Percentiles rank a stretch among this genome's conserved stretches.
These are phyloP conservation scores for Idaea aversata DNA, from an alignment of 2,888 invertebrate genomes.

Conservation along the genomic window DNA sequence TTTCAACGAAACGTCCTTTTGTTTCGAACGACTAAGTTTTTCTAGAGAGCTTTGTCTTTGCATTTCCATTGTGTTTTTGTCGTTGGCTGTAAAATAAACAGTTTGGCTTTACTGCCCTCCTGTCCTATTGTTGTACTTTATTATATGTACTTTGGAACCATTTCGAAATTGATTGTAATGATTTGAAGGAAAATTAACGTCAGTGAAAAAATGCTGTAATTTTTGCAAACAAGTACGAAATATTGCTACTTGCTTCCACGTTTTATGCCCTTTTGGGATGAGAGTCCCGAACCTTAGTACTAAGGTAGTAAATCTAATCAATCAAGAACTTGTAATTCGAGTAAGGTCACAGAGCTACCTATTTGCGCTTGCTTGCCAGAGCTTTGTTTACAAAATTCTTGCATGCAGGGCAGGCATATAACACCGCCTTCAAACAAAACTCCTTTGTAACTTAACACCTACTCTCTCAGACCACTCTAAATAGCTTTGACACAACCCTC, in stretches of 20 bases:
- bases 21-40: constrained; percentile 62
- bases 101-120: constrained; percentile 59
- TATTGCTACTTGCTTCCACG: background rate
- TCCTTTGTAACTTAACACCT: background rate
- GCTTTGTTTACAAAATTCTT: background rate
- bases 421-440: background rate
- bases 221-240: background rate
- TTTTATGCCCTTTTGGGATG: background rate
- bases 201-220: background rate
- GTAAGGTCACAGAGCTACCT: background rate
- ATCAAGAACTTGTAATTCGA: background rate
- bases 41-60: constrained; percentile 68
- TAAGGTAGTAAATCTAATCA: no score
- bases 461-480: background rate
- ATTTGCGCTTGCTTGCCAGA: no score
- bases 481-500: background rate
- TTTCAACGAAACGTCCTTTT: constrained; percentile 68
- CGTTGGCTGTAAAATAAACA: constrained; percentile 65
- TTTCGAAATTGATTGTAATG: background rate
- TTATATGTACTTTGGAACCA: constrained; percentile 32
- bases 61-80: constrained; percentile 57
- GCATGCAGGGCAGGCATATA: background rate
- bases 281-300: background rate
- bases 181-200: background rate
- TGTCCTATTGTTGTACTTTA: constrained; percentile 48